Base-by-base conservation (phyloP, 2,888 invertebrate genomes). In the Timema podura region DNA sequence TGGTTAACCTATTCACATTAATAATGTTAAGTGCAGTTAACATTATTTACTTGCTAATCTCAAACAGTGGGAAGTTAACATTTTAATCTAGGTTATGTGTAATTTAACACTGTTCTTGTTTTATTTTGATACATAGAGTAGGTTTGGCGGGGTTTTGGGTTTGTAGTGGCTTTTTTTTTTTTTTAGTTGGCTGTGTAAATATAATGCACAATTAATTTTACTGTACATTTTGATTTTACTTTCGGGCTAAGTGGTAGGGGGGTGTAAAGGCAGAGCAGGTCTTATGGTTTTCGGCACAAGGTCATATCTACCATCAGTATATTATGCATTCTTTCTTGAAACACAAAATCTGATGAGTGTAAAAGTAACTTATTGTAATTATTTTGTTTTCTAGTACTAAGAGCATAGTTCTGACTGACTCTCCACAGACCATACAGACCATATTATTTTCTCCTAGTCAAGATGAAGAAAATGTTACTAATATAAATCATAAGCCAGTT, bases 1-100 rank as follows among this genome's bases (percentile, higher is more conserved):
- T 61, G 30, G 7, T 61, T 15, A 30, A 30, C n/a, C 45, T 61
- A 61, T 44, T 9, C 61, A 61, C 10, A 30, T 7, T 11, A 61
- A 61, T 45, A 44, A 61, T 61, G 30, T 15, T 44, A 61, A 44
- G 61, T 61, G 30, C 44, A 11, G 61, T 61, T 61, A 15, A 61
- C 61, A 61, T 61, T 30, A 9, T 61, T 16, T 61, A 16, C 61
- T 9, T 61, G 44, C 61, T 61, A 45, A 13, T 13, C 9, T 57
- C 8, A 44, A 9, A 61, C 45, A 45, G 1, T 61, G 30, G 61
- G 44, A 30, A 30, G 3, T 30, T 30, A 30, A 30, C 30, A 30
- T 30, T 30, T 30, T 30, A 2, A 30, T 3, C 3, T 2, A 30
- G 30, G 30, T 3, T 30, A 30, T 30, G 30, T 30, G 30, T 30